Evolutionary conservation across 1,140 invertebrate species (phyloP).

Genomic region (Cydia amplana): DNA sequence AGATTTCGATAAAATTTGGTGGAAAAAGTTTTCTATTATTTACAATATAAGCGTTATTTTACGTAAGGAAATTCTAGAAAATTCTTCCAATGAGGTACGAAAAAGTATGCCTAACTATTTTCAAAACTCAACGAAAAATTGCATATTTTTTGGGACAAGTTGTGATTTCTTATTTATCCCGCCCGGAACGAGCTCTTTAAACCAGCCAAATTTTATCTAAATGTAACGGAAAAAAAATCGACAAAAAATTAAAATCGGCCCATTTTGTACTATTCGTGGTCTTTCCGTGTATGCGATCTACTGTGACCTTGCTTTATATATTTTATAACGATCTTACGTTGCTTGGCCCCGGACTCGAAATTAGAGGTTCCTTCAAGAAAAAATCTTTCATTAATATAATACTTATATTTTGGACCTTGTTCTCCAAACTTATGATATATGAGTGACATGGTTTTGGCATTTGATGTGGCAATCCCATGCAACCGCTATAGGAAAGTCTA

Average conservation of each 20-base stretch:
- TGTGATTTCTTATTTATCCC: too few relatives aligned
- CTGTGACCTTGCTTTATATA: slow-evolving; percentile 6
- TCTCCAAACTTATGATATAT: slow-evolving; percentile 15
- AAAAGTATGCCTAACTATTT: too few relatives aligned
- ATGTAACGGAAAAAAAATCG: too few relatives aligned
- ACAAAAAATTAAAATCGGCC: too few relatives aligned
- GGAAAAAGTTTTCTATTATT: too few relatives aligned
- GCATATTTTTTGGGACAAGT: too few relatives aligned
- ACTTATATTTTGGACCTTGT: slow-evolving; percentile 24
- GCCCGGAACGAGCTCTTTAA: too few relatives aligned
- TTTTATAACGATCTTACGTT: neutral
- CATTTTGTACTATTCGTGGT: neutral
- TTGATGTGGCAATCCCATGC: neutral
- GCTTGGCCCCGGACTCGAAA: slow-evolving; percentile 14
- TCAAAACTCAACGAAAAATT: too few relatives aligned
- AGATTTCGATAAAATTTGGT: neutral
- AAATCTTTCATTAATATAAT: slow-evolving; percentile 12
- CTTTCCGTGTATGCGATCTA: slow-evolving; percentile 19
- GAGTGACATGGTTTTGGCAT: neutral
- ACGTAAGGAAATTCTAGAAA: neutral
- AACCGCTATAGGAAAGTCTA: neutral
- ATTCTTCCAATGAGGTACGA: too few relatives aligned
- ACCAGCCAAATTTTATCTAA: too few relatives aligned
- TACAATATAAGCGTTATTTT: too few relatives aligned
- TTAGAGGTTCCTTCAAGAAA: slow-evolving; percentile 28